Conservation (phyloP, 2,113 vertebrate genomes). For the Oceanodroma tethys region DNA sequence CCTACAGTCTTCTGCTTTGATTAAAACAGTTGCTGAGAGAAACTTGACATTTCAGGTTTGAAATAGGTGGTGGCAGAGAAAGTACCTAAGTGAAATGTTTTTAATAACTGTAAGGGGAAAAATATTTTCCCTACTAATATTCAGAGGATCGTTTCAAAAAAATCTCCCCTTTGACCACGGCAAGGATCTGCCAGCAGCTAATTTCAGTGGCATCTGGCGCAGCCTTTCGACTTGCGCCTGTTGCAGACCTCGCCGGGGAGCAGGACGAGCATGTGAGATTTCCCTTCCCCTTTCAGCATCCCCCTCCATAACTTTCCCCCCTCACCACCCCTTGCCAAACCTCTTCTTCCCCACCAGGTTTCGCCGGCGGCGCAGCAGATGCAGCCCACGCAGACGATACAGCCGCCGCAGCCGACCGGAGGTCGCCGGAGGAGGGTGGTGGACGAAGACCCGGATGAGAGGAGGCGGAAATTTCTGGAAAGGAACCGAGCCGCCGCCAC, state of each 20-base stretch:
- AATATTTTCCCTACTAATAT: background rate
- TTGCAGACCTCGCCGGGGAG: background rate
- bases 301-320: background rate
- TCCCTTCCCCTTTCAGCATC: background rate
- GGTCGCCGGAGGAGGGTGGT: constrained; percentile 92
- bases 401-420: constrained; percentile 88
- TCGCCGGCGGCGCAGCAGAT: constrained; percentile 96
- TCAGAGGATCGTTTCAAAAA: background rate
- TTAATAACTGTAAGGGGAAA: background rate
- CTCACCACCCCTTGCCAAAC: background rate
- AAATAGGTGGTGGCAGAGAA: background rate
- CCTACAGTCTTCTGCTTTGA: background rate
- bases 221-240: background rate
- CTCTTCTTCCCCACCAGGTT: constrained; percentile 72
- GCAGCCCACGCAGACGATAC: constrained; percentile 94
- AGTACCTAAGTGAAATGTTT: background rate
- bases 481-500: constrained; percentile 96
- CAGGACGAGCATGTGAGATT: background rate
- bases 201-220: constrained; percentile 5
- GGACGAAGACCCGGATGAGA: constrained; percentile 96
- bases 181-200: constrained; percentile 15
- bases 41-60: background rate
- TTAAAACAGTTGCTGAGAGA: background rate
- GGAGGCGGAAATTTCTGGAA: constrained; percentile 96
- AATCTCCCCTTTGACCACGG: constrained; percentile 23